These are phyloP conservation scores for Tautogolabrus adspersus DNA, from an alignment of 2,113 vertebrate genomes.

Conservation along the genomic window DNA sequence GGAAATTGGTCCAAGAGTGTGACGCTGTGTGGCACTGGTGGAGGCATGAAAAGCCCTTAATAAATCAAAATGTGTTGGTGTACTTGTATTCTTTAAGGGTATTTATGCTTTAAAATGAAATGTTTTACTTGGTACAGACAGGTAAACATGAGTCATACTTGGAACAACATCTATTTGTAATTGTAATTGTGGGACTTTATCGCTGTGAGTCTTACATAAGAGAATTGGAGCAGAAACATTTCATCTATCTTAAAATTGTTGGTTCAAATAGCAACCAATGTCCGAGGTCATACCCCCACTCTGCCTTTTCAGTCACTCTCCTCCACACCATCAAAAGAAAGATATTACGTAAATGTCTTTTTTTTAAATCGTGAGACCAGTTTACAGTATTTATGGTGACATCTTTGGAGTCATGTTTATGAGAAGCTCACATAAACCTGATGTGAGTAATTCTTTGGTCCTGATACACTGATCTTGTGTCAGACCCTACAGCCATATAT, in stretches of 20 bases:
- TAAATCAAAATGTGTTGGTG: too few species aligned
- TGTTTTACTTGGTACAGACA: too few species aligned
- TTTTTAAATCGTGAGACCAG: conserved; percentile 8
- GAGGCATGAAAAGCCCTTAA: too few species aligned
- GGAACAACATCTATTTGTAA: too few species aligned
- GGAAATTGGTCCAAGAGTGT: too few species aligned
- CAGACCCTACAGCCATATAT: not conserved
- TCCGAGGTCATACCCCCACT: conserved; percentile 14
- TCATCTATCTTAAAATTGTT: not conserved
- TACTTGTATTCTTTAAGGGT: too few species aligned
- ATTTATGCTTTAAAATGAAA: too few species aligned
- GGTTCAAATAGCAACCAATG: conserved; percentile 26
- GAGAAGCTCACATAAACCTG: not conserved
- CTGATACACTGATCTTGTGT: not conserved
- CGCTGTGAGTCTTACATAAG: not conserved
- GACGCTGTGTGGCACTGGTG: too few species aligned
- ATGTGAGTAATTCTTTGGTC: not conserved
- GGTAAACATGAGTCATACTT: too few species aligned
- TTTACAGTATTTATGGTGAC: not conserved
- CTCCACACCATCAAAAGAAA: conserved; percentile 19
- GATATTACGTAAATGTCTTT: conserved; percentile 7
- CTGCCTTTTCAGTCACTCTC: conserved; percentile 2
- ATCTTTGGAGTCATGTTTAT: conserved; percentile 12
- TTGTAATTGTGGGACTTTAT: not conserved
- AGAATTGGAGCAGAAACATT: conserved; percentile 8